A percentile compares a stretch with the other conserved stretches of the same genome.
Evolutionary conservation across 2,888 invertebrate species (phyloP).

Genomic region (Cyrtodaria siliqua): DNA sequence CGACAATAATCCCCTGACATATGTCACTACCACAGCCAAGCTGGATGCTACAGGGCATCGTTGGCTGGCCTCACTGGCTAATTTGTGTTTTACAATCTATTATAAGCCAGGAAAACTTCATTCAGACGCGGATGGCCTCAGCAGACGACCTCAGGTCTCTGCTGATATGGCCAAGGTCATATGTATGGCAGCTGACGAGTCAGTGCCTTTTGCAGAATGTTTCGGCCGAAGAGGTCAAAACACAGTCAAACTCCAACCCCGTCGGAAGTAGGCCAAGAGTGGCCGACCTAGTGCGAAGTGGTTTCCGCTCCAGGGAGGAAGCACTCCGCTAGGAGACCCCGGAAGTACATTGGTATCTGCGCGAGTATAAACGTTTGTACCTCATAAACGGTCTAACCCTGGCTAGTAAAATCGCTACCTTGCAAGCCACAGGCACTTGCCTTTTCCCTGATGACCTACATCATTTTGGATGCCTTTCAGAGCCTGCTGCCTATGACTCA

Average conservation of each 20-base stretch:
- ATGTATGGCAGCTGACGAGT: not conserved
- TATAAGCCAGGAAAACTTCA: conserved; percentile 33
- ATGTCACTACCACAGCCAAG: no score
- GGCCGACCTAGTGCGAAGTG: not conserved
- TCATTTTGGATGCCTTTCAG: no score
- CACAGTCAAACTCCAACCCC: not conserved
- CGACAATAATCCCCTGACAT: no score
- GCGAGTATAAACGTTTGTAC: not conserved
- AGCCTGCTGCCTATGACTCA: no score
- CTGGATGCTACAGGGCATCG: no score
- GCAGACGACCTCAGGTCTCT: conserved; percentile 3
- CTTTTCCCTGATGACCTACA: no score
- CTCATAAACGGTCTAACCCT: no score
- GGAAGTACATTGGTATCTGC: not conserved
- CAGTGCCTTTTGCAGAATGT: not conserved
- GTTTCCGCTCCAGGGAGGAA: not conserved
- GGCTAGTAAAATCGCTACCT: no score
- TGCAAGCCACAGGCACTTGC: no score
- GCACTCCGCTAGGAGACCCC: not conserved
- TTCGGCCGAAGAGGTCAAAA: not conserved
- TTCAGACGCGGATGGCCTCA: conserved; percentile 37
- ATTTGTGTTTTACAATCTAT: no score
- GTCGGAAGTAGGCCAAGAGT: not conserved
- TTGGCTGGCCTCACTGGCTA: no score
- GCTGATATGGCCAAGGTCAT: not conserved